Evolutionary conservation across 64 coral and sea anemone species (phyloP), one percentile per base, ranked within the genome.

Genomic region (Actinia tenebrosa): DNA sequence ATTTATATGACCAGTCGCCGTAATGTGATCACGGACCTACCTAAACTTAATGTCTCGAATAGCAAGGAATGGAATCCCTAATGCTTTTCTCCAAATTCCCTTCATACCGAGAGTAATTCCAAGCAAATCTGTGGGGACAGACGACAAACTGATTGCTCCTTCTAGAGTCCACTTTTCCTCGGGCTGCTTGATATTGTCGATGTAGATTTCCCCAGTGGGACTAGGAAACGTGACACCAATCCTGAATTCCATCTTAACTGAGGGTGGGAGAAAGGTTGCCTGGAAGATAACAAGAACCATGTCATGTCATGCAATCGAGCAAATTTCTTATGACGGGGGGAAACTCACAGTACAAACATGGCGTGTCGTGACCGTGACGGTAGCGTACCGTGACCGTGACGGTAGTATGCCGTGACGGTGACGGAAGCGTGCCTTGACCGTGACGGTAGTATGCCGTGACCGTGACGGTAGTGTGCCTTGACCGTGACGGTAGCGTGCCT

Each of bases 41-140:
- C 60, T 64, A 44, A 64, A 20, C 3, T 44, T 18, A 17, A 85
- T 43, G 56, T 85, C 83, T 15, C 7, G 19, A 19, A 85, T 59
- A 25, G 10, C 20, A 16, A 85, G 56, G 30, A 42, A 85, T 6
- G 83, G 53, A 43, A 43, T 64, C 60, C 0, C 13, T 13, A 85
- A 85, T 15, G 56, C 83, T 18, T 85, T 85, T 64, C 56, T 85
- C 83, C 83, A 85, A 11, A 85, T 42, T 15, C 52, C 83, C 11
- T 50, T 81, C 69, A 75, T 75, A 10, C 3, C 15, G 2, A 75
- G 26, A 2, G 5, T 42, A 2, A 75, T 26, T 75, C 69, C 69
- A 42, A 75, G 25, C 69, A 75, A n/a, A 13, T 75, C 25, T 14
- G 23, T 25, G 5, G 69, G 69, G 8, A 27, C 26, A 75, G 69